Base-by-base conservation (phyloP, 2,888 invertebrate species). In the Napeogenes sylphis region DNA sequence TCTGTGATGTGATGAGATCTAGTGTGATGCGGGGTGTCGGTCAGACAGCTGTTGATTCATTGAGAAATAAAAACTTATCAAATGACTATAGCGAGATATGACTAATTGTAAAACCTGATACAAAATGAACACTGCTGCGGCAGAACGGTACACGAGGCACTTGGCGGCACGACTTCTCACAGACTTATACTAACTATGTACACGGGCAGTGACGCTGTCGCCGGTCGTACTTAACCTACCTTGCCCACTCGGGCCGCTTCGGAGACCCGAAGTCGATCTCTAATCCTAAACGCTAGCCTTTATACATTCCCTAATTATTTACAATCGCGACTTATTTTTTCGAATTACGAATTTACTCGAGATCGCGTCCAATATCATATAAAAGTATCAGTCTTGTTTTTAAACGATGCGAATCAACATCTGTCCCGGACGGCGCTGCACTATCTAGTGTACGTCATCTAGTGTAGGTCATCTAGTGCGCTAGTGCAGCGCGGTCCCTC, bases 341-440 rank as follows among this genome's bases (percentile, higher is more conserved):
- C 21, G 21, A 21, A 21, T 21, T 21, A 21, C 21, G 21, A 21
- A 21, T 21, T 21, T 21, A 75, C 76, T 73, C 75, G 38, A 58
- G 47, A 59, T 66, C 68, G 69, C 65, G 30, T 76, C 74, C 76
- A 81, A 84, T 84, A 84, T 83, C 83, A 81, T 85, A 85, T 85
- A 89, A 87, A 87, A 82, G 81, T 81, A 86, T 90, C 90, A 90
- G 90, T 90, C 90, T 90, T 89, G 85, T 87, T 77, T 81, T 78
- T 42, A 82, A 81, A 82, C 79, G 76, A 76, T 80, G 73, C 80
- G 82, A 82, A 80, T 81, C 82, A 79, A 83, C 84, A 79, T 77
- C 84, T 80, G 83, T 78, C 83, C 70, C 56, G 71, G 72, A 68
- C 72, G 33, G 61, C 21, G 51, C 61, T 63, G 63, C 65, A 58